These are phyloP conservation scores for Pherbina coryleti DNA, from an alignment of 2,888 invertebrate species.

Conservation along the genomic window DNA sequence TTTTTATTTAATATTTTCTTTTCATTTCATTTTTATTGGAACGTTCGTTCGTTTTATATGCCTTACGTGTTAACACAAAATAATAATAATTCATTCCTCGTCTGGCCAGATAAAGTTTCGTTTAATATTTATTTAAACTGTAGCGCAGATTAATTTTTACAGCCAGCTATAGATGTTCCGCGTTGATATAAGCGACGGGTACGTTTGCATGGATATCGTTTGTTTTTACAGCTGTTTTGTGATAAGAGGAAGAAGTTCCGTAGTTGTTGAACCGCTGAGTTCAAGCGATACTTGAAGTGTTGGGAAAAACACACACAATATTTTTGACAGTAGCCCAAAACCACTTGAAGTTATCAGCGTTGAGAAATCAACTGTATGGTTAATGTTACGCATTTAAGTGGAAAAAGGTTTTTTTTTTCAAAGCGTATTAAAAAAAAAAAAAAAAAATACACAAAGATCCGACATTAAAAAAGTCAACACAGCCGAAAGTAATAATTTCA, in stretches of 20 bases:
- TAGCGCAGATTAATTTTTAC: constrained; percentile 7
- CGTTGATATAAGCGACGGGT: not conserved
- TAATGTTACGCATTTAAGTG: too few relatives aligned
- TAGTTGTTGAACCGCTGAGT: not conserved
- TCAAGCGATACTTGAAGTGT: not conserved
- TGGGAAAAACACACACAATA: not conserved
- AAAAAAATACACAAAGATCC: too few relatives aligned
- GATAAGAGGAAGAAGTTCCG: not conserved
- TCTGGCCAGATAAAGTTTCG: constrained; percentile 13
- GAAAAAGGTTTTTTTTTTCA: too few relatives aligned
- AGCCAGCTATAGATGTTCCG: not conserved
- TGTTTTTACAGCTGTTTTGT: constrained; percentile 19
- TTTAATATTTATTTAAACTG: constrained; percentile 17
- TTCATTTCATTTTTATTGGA: not conserved
- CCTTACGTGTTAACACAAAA: constrained; percentile 13
- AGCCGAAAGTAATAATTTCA: too few relatives aligned
- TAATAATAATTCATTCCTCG: constrained; percentile 12
- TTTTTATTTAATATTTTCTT: not conserved
- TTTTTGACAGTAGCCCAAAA: not conserved
- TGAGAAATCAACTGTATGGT: too few relatives aligned
- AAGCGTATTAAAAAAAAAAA: too few relatives aligned
- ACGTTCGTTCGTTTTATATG: not conserved
- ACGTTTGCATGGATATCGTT: not conserved
- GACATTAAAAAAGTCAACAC: too few relatives aligned
- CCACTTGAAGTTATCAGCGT: not conserved